Conservation (phyloP, 2,888 invertebrate species). For the Melolontha melolontha region DNA sequence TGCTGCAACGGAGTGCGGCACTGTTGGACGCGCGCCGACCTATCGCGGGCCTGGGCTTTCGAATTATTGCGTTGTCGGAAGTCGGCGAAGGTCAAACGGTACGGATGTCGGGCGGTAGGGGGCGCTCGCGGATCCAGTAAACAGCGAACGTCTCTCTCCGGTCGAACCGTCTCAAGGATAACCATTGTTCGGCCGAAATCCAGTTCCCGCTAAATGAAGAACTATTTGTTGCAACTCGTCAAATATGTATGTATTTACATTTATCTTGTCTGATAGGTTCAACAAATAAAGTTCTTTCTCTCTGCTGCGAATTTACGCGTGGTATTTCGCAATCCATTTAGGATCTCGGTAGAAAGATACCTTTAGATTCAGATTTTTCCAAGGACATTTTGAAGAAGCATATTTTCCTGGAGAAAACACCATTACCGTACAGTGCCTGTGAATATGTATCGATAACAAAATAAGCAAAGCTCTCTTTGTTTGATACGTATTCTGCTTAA, state of each 20-base stretch:
- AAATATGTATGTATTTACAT: slow-evolving; percentile 21
- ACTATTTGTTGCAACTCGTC: slow-evolving; percentile 26
- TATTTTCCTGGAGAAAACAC: background rate
- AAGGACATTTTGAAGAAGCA: too few relatives aligned
- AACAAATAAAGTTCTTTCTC: background rate
- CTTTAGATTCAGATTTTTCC: too few relatives aligned
- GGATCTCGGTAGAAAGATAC: too few relatives aligned
- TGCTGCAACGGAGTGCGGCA: slow-evolving; percentile 22
- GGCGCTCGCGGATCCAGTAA: slow-evolving; percentile 39
- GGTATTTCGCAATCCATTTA: too few relatives aligned
- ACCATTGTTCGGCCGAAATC: slow-evolving; percentile 45
- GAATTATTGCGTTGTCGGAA: slow-evolving; percentile 48
- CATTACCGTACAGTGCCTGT: too few relatives aligned
- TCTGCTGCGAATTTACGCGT: too few relatives aligned
- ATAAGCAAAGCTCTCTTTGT: too few relatives aligned
- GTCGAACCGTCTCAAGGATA: slow-evolving; percentile 48
- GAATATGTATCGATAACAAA: too few relatives aligned
- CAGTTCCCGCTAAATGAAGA: slow-evolving; percentile 37
- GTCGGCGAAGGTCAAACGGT: slow-evolving; percentile 47
- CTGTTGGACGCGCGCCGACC: slow-evolving; percentile 17
- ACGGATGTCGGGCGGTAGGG: slow-evolving; percentile 44
- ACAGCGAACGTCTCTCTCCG: slow-evolving; percentile 42
- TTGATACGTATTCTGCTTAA: too few relatives aligned
- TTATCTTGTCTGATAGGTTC: slow-evolving; percentile 17
- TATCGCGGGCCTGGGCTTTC: slow-evolving; percentile 15